These are phyloP conservation scores for Allolobophora icterica DNA, from an alignment of 2,888 invertebrate genomes.

Conservation along the genomic window DNA sequence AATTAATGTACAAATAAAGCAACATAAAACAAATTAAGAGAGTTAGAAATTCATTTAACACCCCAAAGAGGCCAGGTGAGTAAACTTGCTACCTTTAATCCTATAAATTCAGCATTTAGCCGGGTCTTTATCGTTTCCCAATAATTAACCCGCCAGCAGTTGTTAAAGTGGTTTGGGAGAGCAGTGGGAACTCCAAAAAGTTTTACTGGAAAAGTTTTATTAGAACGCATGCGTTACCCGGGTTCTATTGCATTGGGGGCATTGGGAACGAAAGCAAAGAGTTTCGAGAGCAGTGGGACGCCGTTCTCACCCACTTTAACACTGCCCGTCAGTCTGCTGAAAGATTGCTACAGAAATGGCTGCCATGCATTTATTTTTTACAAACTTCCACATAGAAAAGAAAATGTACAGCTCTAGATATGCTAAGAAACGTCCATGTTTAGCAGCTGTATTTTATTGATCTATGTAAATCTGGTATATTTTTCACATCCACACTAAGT, in stretches of 20 bases:
- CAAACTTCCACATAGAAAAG: neutral
- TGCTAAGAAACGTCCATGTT: neutral
- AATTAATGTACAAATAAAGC: slow-evolving; percentile 22
- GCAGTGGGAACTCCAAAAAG: too few species aligned
- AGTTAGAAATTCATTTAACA: neutral
- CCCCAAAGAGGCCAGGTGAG: neutral
- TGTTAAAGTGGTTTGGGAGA: too few species aligned
- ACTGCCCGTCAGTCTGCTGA: neutral
- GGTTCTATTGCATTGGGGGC: too few species aligned
- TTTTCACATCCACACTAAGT: neutral
- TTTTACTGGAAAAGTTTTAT: too few species aligned
- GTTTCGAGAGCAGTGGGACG: too few species aligned
- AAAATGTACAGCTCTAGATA: neutral
- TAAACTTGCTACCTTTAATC: neutral
- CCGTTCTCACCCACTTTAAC: too few species aligned
- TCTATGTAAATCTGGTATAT: neutral
- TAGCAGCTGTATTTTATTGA: too few species aligned
- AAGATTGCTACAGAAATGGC: neutral
- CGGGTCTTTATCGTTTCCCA: neutral
- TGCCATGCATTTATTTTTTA: neutral
- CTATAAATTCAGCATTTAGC: neutral
- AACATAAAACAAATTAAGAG: slow-evolving; percentile 29
- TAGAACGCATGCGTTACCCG: too few species aligned
- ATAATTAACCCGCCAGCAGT: too few species aligned
- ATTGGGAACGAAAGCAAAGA: too few species aligned